Conservation (phyloP, 2,113 vertebrate genomes). For the Coregonus clupeaformis region DNA sequence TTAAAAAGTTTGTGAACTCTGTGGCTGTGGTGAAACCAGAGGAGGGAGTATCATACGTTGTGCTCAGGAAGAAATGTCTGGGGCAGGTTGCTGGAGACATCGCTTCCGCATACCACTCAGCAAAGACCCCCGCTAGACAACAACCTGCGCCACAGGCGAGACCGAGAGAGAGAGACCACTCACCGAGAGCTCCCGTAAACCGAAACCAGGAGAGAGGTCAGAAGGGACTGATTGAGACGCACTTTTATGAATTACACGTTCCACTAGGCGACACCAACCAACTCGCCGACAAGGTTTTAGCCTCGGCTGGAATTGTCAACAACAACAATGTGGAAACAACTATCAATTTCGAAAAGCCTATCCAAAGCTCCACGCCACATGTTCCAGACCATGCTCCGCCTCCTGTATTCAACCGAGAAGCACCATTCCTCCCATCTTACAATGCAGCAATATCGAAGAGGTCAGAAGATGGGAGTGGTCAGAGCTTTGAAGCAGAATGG, state of each 20-base stretch:
- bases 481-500: conserved; percentile 24
- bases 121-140: not conserved
- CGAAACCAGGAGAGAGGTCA: conserved; percentile 2
- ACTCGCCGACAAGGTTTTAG: not conserved
- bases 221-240: not conserved
- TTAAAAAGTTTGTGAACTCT: conserved; percentile 89
- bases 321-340: conserved; percentile 8
- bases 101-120: conserved; percentile 46
- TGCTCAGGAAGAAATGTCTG: conserved; percentile 78
- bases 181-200: not conserved
- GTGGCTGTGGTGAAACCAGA: conserved; percentile 83
- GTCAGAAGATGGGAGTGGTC: conserved; percentile 18
- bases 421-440: not conserved
- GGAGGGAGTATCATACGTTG: conserved; percentile 73
- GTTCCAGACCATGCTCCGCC: conserved; percentile 7
- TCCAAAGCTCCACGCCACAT: not conserved
- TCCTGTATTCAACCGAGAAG: not conserved
- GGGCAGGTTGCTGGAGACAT: conserved; percentile 65
- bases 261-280: no score
- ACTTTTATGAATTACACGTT: not conserved
- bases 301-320: conserved; percentile 57
- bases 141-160: not conserved
- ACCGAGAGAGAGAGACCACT: not conserved
- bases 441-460: conserved; percentile 22
- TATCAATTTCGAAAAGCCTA: no score